Percentiles rank a stretch among this genome's conserved stretches.
phyloP scores from a whole-genome alignment of 2,113 vertebrate species.

The Arizona elegans region DNA sequence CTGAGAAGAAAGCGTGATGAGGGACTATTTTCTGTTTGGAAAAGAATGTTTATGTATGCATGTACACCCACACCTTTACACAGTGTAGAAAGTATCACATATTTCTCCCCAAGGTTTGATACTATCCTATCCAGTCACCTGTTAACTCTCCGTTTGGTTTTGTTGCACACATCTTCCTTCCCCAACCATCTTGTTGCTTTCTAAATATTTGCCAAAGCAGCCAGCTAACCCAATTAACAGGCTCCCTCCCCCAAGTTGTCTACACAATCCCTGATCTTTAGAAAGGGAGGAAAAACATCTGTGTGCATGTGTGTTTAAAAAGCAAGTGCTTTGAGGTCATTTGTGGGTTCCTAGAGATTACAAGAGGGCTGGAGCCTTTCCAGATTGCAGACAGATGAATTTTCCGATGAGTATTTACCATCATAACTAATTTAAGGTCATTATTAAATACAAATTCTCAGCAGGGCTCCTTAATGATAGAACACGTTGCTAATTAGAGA shows the following conservation, averaged over 20 bases:
- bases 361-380: conserved; percentile 70
- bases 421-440: conserved; percentile 76
- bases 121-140: background rate
- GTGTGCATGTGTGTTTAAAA: background rate
- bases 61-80: background rate
- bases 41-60: background rate
- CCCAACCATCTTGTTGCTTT: conserved; percentile 60
- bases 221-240: conserved; percentile 71
- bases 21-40: background rate
- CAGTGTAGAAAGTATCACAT: background rate
- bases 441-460: conserved; percentile 77
- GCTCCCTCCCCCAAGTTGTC: background rate
- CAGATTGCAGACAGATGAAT: conserved; percentile 67
- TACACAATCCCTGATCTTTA: background rate
- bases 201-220: conserved; percentile 71
- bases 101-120: background rate
- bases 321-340: conserved; percentile 37
- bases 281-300: background rate
- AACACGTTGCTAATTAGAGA: conserved; percentile 70
- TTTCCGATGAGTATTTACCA: conserved; percentile 76
- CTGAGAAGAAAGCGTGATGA: background rate
- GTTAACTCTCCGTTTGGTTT: background rate
- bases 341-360: conserved; percentile 69
- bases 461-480: conserved; percentile 72
- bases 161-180: background rate